Evolutionary conservation across 2,113 vertebrate species (phyloP).

Genomic region (Trogon melanurus): DNA sequence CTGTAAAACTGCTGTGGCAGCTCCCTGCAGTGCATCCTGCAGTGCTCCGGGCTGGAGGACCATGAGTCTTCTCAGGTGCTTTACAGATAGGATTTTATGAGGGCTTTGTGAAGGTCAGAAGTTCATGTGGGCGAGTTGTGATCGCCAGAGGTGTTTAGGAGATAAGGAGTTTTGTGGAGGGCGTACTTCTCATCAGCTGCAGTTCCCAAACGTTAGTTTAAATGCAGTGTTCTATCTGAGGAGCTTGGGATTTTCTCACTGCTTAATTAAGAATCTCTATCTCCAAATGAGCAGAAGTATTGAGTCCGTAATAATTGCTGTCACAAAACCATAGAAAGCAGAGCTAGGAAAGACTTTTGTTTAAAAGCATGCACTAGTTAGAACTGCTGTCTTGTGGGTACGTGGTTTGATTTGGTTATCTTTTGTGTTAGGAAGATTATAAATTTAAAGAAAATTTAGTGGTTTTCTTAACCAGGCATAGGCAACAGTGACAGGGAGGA

Average conservation of each 20-base stretch:
- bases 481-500: not conserved
- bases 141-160: not conserved
- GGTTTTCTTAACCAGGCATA: not conserved
- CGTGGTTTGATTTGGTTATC: not conserved
- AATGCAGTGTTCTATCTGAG: not conserved
- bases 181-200: not conserved
- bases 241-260: not conserved
- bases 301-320: not conserved
- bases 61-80: not conserved
- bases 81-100: not conserved
- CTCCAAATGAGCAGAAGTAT: not conserved
- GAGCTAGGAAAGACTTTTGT: not conserved
- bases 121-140: not conserved
- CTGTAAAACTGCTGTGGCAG: not conserved
- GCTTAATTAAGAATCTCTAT: not conserved
- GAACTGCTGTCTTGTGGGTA: not conserved
- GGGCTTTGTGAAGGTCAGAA: not conserved
- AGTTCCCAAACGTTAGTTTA: not conserved
- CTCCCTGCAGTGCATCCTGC: not conserved
- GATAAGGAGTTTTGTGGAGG: not conserved
- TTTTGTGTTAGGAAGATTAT: not conserved
- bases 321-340: not conserved
- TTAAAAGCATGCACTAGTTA: not conserved
- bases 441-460: not conserved
- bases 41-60: not conserved